A percentile compares a stretch with the other conserved stretches of the same genome.
phyloP scores from a whole-genome alignment of 2,797 vertebrate species.

The Furcifer pardalis region DNA sequence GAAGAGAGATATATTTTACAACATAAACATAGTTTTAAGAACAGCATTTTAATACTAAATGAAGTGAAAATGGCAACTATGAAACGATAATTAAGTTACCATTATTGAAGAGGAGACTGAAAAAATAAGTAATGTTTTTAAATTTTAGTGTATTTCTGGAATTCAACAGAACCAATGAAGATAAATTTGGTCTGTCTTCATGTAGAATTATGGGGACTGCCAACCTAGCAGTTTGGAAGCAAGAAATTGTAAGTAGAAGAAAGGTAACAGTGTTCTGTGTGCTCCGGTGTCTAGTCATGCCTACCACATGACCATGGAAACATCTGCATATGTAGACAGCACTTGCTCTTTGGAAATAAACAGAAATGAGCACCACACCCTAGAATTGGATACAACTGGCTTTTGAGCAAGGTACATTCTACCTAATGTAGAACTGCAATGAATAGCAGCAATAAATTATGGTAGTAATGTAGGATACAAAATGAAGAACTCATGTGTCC shows the following conservation, averaged over 20 bases:
- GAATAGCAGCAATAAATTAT: background rate
- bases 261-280: no score
- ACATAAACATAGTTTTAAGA: constrained; percentile 22
- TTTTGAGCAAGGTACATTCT: no score
- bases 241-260: no score
- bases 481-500: background rate
- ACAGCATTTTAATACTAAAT: background rate
- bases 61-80: background rate
- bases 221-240: no score
- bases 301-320: no score
- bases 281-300: no score
- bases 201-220: no score
- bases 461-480: background rate
- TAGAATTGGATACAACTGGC: no score
- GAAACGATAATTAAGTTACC: background rate
- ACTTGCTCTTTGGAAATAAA: no score
- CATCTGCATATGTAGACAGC: no score
- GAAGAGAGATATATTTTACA: constrained; percentile 67
- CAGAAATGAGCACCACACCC: no score
- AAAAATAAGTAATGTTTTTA: background rate
- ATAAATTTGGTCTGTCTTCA: background rate
- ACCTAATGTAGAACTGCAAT: background rate
- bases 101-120: background rate
- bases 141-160: background rate
- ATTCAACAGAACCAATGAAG: background rate